Base-by-base conservation (phyloP, 2,888 invertebrate genomes). In the Synergus itoensis region DNA sequence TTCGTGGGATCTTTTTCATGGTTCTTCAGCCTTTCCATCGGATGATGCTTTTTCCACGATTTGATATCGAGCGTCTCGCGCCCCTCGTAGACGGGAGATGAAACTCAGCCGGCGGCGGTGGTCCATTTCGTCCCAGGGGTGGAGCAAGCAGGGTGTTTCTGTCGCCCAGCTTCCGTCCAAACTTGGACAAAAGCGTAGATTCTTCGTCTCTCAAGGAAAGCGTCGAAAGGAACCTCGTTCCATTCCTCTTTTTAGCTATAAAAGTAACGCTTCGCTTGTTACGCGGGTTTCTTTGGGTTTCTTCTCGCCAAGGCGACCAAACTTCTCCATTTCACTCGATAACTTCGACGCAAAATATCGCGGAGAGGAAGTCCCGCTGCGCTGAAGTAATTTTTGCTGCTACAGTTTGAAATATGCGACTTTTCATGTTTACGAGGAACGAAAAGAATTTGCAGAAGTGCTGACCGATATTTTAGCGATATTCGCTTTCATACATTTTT, bases 21-120 rank as follows among this genome's bases (percentile, higher is more conserved):
- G 43, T 43, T 11, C 43, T 43, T 43, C 43, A 18, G 76, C 45
- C 7, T 48, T 82, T 84, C 40, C 80, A 57, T 36, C 80, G 43
- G 43, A 11, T 11, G 43, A 43, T 78, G 86, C 80, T 87, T 89
- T 88, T 87, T 87, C 85, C 85, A 86, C 86, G 83, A 87, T 88
- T 89, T 86, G 85, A 87, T 89, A 89, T 89, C 88, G 89, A 89
- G 83, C 89, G 89, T 81, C 83, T 84, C 77, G 81, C 82, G 81
- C 77, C 81, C 82, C 77, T 73, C 79, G 67, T n/a, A 28, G 40
- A 43, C 43, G 84, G 82, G 84, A 84, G 86, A 83, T 84, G 84
- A 85, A 86, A 84, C 80, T 81, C 85, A 79, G 84, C 86, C 85
- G 85, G 82, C 86, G 77, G 84, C 82, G 83, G 84, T 82, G 83